Percentiles rank a stretch among this genome's conserved stretches.
Conservation (phyloP, 2,888 invertebrate genomes). For the Cephus pygmeus region DNA sequence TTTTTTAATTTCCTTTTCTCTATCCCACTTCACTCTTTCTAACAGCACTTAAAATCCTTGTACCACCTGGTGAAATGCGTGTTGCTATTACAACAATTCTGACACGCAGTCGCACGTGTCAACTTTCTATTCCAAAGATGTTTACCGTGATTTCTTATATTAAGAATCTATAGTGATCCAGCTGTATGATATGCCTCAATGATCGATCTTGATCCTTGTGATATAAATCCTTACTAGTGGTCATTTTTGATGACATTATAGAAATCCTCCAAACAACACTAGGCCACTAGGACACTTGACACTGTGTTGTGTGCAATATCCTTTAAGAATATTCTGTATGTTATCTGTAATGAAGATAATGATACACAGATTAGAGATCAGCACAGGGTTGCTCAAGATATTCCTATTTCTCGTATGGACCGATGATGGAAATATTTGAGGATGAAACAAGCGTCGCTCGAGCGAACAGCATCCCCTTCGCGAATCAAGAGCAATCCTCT, state of each 20-base stretch:
- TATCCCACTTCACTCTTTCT: neutral
- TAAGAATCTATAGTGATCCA: neutral
- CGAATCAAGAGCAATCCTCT: slow-evolving; percentile 2
- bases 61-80: neutral
- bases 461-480: neutral
- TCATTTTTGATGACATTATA: neutral
- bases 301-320: neutral
- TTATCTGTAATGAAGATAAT: neutral
- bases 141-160: neutral
- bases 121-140: neutral
- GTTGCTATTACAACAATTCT: neutral
- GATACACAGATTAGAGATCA: neutral
- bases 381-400: neutral
- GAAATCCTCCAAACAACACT: neutral
- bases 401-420: neutral
- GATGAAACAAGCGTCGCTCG: neutral
- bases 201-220: neutral
- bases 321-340: neutral
- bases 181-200: neutral
- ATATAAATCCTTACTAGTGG: neutral
- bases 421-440: neutral
- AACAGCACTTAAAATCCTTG: neutral
- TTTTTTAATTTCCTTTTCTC: neutral
- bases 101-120: neutral
- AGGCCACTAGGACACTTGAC: neutral